Evolutionary conservation across 2,888 invertebrate species (phyloP).

Genomic region (Pollenia amentaria): DNA sequence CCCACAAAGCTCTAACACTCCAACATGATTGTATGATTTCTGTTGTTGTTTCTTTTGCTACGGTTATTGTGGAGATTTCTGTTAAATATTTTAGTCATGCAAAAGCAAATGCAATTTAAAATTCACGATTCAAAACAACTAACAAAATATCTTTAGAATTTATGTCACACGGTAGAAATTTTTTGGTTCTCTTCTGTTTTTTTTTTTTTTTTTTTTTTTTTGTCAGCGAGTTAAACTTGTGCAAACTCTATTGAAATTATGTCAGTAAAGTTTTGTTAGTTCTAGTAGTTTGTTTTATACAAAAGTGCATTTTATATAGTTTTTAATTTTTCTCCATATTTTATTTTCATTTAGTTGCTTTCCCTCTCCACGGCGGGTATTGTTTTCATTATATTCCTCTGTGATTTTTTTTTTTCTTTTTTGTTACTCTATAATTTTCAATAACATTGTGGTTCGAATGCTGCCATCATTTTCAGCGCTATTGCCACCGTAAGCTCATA

Average conservation of each 20-base stretch:
- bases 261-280: constrained; percentile 70
- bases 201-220: constrained; percentile 12
- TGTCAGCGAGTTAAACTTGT: constrained; percentile 27
- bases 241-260: constrained; percentile 68
- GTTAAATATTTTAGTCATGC: constrained; percentile 39
- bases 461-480: constrained; percentile 17
- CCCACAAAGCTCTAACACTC: neutral
- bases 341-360: neutral
- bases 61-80: constrained; percentile 50
- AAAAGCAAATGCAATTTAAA: constrained; percentile 58
- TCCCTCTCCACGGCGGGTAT: neutral
- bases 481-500: constrained; percentile 22
- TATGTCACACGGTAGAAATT: constrained; percentile 53
- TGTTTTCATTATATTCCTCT: constrained; percentile 21
- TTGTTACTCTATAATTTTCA: constrained; percentile 60
- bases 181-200: constrained; percentile 17
- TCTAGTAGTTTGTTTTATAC: constrained; percentile 59
- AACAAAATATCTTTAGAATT: constrained; percentile 55
- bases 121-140: constrained; percentile 44
- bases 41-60: constrained; percentile 15
- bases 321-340: constrained; percentile 34
- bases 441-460: constrained; percentile 55
- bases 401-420: constrained; percentile 12
- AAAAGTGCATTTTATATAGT: constrained; percentile 62
- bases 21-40: neutral